Base-by-base conservation (phyloP, 2,113 vertebrate genomes). In the Chaetura pelagica region DNA sequence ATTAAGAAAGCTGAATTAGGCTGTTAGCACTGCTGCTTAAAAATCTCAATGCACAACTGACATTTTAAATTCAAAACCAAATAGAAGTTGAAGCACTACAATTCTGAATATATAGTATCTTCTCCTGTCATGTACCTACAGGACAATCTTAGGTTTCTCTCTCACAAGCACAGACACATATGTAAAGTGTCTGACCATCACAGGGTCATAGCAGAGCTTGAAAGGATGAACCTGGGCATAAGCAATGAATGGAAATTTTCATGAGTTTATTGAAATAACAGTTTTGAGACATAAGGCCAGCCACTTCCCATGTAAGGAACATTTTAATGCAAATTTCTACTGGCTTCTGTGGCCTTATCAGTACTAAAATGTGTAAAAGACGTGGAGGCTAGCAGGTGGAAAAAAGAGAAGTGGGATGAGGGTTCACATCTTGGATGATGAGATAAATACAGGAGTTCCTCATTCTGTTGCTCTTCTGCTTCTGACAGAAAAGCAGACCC, bases 391-490 rank as follows among this genome's bases (percentile, higher is more conserved):
- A 89, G 34, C 76, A 93, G 86, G 64, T 81, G 57, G 38, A 67
- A 48, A 94, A 92, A 96, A 84, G 48, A 90, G 91, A 96, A 94
- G 93, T 93, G 76, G 72, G 38, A 83, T 86, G 29, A 64, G 10
- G 59, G n/a, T 55, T 93, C 42, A 63, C 61, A 67, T 61, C 9
- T 34, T 92, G 74, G 35, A 88, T 73, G 51, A 12, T 86, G 83
- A 91, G 81, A 89, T 64, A 93, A 89, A 68, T n/a, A 55, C 49
- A 82, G 46, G 66, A 92, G 76, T 90, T 97, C 83, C 85, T 74
- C 72, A 86, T 75, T 52, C 24, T 44, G 22, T 35, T 51, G 18
- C 6, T 77, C 32, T 76, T 17, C 24, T 4, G 71, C 67, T 83
- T 84, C 9, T 78, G 48, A 38, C 22, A 84, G 52, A 92, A 91